Percentiles rank a stretch among this genome's conserved stretches.
Evolutionary conservation across 2,888 invertebrate species (phyloP).

Genomic region (Archips crataeganus): DNA sequence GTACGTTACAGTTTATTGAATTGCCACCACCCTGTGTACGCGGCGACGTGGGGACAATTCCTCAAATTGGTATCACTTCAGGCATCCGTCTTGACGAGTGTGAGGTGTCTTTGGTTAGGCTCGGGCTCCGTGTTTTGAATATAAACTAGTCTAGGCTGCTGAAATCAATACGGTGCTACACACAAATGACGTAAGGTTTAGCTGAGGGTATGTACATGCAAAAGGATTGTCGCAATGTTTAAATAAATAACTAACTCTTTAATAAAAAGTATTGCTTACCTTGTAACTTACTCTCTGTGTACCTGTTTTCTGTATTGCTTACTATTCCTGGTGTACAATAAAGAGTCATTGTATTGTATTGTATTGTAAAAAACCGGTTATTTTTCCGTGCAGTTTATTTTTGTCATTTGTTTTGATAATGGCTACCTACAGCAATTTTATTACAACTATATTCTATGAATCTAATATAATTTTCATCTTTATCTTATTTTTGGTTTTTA

Average conservation of each 20-base stretch:
- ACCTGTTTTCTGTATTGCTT: no score
- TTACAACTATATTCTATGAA: no score
- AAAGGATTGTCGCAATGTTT: background rate
- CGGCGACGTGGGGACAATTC: slow-evolving; percentile 23
- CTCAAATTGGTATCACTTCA: slow-evolving; percentile 39
- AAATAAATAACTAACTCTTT: background rate
- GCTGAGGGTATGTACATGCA: background rate
- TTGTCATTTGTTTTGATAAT: no score
- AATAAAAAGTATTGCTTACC: no score
- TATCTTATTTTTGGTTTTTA: no score
- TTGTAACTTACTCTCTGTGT: no score
- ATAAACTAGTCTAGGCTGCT: slow-evolving; percentile 26
- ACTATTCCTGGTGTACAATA: no score
- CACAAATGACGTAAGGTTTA: slow-evolving; percentile 24
- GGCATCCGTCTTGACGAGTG: slow-evolving; percentile 24
- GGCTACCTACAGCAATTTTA: no score
- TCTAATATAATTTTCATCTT: no score
- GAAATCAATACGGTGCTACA: slow-evolving; percentile 33
- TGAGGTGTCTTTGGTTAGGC: slow-evolving; percentile 39
- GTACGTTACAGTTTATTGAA: slow-evolving; percentile 9
- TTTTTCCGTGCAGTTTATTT: no score
- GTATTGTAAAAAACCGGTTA: no score
- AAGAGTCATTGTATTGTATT: no score
- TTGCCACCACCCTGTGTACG: slow-evolving; percentile 6
- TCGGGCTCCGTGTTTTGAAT: slow-evolving; percentile 32